Evolutionary conservation across 2,113 vertebrate genomes (phyloP), one percentile per base, ranked within the genome.

Genomic region (Neoarius graeffei): DNA sequence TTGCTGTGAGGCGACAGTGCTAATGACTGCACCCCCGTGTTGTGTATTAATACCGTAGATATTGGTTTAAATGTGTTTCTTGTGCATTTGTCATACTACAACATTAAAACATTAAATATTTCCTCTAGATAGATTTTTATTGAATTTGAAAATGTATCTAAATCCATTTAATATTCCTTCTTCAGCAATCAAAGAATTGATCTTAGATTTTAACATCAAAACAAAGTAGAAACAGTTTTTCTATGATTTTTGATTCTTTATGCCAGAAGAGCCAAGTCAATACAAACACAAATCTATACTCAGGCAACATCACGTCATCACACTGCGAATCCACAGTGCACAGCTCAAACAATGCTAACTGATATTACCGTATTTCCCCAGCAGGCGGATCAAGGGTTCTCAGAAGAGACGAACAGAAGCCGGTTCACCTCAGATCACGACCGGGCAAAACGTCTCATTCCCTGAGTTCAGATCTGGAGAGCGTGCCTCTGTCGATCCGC

Each of bases 371-470:
- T n/a, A 57, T 84, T 57, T 19, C 42, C 23, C 50, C 19, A 7
- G 10, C 62, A 88, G 89, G 80, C 71, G 56, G 11, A 50, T 56
- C 67, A 87, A 85, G 30, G 85, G 27, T 7, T 71, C 87, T 27
- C 89, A 88, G 67, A 90, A 85, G 81, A 73, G 35, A 74, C 81
- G 10, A 64, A 25, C 42, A n/a, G 64, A 50, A 60, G 25, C 27
- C 7, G 57, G 1, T 48, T 83, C 64, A 25, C 35, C 76, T 54
- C 84, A 88, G 48, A 62, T 71, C 11, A 81, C 57, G 56, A 5
- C 42, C 23, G 67, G 60, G 23, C 50, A 84, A 56, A 84, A 54
- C 60, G 48, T 30, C 48, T 42, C 81, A 5, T 9, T 83, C 54
- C 25, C 50, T 13, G 60, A 81, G 23, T 1, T 76, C 76, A 81